phyloP scores from a whole-genome alignment of 1,140 invertebrate genomes.

The Eumaeus atala region DNA sequence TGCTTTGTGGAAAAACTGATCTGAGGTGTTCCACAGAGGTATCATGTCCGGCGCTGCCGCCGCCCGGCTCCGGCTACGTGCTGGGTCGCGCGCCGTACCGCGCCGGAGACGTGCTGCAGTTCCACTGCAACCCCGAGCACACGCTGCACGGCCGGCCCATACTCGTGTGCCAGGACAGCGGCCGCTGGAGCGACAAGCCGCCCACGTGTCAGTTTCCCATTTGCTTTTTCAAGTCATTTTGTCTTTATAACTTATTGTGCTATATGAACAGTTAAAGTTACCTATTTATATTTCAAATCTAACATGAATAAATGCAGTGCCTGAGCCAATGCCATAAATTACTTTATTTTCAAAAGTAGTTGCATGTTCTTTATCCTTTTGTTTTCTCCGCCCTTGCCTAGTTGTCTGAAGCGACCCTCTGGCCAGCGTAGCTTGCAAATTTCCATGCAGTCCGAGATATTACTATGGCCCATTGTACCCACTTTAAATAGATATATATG shows the following conservation, averaged over 20 bases:
- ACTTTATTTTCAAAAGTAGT: no score
- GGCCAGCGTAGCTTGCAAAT: no score
- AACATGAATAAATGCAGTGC: no score
- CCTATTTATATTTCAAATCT: no score
- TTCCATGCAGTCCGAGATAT: neutral
- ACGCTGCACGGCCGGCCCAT: slow-evolving; percentile 91
- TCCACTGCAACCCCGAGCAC: slow-evolving; percentile 89
- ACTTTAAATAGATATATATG: slow-evolving; percentile 1
- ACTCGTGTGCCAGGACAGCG: slow-evolving; percentile 90
- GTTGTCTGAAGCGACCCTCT: no score
- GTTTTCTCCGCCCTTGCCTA: no score
- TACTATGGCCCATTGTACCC: neutral
- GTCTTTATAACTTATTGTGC: no score
- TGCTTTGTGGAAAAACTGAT: no score
- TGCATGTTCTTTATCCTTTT: no score
- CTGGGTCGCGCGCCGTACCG: slow-evolving; percentile 83
- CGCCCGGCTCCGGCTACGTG: slow-evolving; percentile 85
- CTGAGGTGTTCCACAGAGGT: slow-evolving; percentile 76
- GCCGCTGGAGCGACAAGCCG: slow-evolving; percentile 87
- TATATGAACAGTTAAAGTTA: no score
- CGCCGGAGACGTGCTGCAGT: slow-evolving; percentile 88
- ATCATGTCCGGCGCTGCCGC: slow-evolving; percentile 80
- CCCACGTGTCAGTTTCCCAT: slow-evolving; percentile 84
- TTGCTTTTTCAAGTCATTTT: no score
- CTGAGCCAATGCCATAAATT: no score